A percentile compares a stretch with the other conserved stretches of the same genome.
These are phyloP conservation scores for Rhea pennata DNA, from an alignment of 2,113 vertebrate genomes.

Conservation along the genomic window DNA sequence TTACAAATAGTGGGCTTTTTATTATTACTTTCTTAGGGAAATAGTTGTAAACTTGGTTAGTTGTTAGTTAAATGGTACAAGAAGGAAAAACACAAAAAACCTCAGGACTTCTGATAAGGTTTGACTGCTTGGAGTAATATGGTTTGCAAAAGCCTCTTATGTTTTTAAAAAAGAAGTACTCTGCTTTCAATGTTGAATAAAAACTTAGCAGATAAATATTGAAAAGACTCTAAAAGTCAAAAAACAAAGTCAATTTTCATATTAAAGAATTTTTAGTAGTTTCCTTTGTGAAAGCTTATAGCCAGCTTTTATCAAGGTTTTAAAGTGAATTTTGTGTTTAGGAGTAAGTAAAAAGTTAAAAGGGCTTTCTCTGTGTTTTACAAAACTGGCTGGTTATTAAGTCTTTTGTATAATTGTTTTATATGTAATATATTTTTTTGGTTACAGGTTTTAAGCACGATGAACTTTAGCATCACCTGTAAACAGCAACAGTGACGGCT, in stretches of 20 bases:
- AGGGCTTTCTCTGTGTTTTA: background rate
- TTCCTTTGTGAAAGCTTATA: background rate
- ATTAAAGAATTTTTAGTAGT: background rate
- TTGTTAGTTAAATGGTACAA: background rate
- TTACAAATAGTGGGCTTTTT: background rate
- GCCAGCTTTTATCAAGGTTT: background rate
- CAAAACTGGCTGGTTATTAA: background rate
- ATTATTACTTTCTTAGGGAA: background rate
- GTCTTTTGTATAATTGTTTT: background rate
- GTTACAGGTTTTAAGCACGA: constrained; percentile 80
- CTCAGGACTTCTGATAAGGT: background rate
- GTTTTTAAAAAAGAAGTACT: background rate
- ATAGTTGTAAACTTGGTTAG: background rate
- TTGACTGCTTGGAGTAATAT: background rate
- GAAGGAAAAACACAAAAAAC: background rate
- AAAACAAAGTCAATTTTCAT: background rate
- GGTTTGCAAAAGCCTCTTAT: background rate
- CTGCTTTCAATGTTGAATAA: background rate
- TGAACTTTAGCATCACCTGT: constrained; percentile 84
- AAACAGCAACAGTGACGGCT: background rate
- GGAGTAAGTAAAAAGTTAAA: background rate
- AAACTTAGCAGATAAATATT: background rate
- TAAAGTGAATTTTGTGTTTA: background rate
- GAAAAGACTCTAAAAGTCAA: background rate
- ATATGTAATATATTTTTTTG: background rate